phyloP scores from a whole-genome alignment of 1,140 invertebrate genomes.

The Ips nitidus region DNA sequence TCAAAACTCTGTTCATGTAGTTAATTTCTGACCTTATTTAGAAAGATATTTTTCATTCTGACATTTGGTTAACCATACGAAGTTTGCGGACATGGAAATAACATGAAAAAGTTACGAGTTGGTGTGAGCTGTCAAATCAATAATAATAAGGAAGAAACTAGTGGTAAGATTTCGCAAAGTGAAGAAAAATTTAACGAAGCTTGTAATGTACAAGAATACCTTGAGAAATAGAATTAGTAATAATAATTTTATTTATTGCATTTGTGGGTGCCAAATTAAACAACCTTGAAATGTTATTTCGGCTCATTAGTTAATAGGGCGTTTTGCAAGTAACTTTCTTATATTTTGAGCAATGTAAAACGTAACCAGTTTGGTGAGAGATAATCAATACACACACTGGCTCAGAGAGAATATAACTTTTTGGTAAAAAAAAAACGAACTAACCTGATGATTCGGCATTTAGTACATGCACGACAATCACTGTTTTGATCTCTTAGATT shows the following conservation, averaged over 20 bases:
- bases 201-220: conserved; percentile 12
- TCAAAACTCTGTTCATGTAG: too few species aligned
- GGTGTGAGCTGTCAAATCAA: conserved; percentile 12
- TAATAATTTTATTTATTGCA: conserved; percentile 14
- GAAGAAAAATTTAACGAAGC: conserved; percentile 6
- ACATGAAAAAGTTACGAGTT: not conserved
- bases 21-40: too few species aligned
- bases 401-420: too few species aligned
- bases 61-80: not conserved
- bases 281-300: conserved; percentile 7
- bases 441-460: too few species aligned
- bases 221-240: conserved; percentile 16
- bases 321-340: not conserved
- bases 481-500: not conserved
- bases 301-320: not conserved
- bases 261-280: conserved; percentile 2
- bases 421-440: too few species aligned
- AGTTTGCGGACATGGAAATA: conserved; percentile 1
- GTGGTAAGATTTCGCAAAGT: not conserved
- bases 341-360: not conserved
- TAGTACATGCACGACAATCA: too few species aligned
- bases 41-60: too few species aligned
- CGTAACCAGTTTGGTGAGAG: too few species aligned
- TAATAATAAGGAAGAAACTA: conserved; percentile 21
- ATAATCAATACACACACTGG: too few species aligned